Base-by-base conservation (phyloP, 2,888 invertebrate species). In the Gastracanthus pulcherrimus region DNA sequence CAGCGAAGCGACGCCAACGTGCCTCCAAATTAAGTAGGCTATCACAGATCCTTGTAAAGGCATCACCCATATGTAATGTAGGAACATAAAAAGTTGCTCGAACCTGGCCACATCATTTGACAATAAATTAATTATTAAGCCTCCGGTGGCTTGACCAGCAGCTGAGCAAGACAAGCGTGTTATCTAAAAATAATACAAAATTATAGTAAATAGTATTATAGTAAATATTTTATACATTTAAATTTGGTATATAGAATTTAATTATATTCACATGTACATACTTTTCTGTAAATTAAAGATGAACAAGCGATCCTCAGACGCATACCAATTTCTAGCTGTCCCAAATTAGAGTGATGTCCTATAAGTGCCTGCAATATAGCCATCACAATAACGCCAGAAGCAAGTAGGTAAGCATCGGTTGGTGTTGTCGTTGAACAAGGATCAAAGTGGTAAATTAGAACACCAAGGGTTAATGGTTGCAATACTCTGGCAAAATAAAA, bases 41-140 rank as follows among this genome's bases (percentile, higher is more conserved):
- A 94, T 94, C 31, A 96, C 93, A 0, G 94, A 92, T 11, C 95
- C 94, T 86, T 96, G 95, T 16, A 97, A 92, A 0, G 97, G 97
- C 92, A 96, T 96, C 76, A 97, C 94, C 96, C 96, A 96, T 64
- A 97, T 90, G 89, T 95, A 97, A 91, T 97, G 96, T 16, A 96
- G 90, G 88, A 94, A 95, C 70, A 94, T 87, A 26, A 95, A 93
- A 29, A 95, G 94, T 90, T 95, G 91, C 88, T 97, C 97, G 89
- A 97, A 96, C 83, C 97, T 93, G 86, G 95, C 95, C 2, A 97
- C 97, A 89, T 97, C 97, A 87, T 97, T 97, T 0, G 97, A 96
- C 92, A 97, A 93, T 78, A 97, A 91, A 90, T 97, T 97, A 66
- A 97, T 95, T 86, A 97, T 94, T 91, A 97, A 96, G 0, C 97